These are phyloP conservation scores for Tanypteryx hageni DNA, from an alignment of 2,888 invertebrate species.

Conservation along the genomic window DNA sequence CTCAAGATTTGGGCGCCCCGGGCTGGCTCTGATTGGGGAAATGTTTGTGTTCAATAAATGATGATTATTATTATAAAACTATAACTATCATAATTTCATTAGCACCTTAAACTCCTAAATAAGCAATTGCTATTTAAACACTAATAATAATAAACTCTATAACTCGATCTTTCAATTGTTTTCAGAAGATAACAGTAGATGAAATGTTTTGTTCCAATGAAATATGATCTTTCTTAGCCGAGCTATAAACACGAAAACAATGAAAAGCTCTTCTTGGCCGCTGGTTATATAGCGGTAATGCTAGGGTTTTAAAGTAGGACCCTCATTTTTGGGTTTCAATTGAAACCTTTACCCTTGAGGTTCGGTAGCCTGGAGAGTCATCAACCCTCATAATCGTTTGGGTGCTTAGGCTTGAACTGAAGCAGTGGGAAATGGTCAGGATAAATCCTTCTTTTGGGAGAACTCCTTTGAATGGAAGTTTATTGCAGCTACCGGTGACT, in stretches of 20 bases:
- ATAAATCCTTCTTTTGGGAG: not conserved
- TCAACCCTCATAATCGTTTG: constrained; percentile 51
- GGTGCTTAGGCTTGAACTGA: constrained; percentile 41
- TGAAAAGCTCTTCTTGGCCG: not conserved
- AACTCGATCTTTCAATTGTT: no score
- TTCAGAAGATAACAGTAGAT: no score
- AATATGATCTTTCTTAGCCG: constrained; percentile 20
- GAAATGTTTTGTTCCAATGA: not conserved
- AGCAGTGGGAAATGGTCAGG: constrained; percentile 7
- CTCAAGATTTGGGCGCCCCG: no score
- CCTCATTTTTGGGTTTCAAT: not conserved
- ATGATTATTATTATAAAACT: no score
- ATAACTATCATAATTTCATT: no score
- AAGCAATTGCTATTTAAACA: no score
- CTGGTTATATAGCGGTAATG: constrained; percentile 25
- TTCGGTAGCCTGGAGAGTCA: constrained; percentile 11
- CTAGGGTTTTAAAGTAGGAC: not conserved
- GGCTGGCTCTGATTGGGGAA: no score
- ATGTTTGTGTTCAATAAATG: no score
- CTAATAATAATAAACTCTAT: no score
- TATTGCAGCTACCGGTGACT: not conserved
- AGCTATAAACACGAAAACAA: constrained; percentile 43
- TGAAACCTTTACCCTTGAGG: constrained; percentile 12
- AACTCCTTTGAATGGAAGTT: not conserved
- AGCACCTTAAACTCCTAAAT: no score